Conservation (phyloP, 2,113 vertebrate species). For the Megaceryle torquata region DNA sequence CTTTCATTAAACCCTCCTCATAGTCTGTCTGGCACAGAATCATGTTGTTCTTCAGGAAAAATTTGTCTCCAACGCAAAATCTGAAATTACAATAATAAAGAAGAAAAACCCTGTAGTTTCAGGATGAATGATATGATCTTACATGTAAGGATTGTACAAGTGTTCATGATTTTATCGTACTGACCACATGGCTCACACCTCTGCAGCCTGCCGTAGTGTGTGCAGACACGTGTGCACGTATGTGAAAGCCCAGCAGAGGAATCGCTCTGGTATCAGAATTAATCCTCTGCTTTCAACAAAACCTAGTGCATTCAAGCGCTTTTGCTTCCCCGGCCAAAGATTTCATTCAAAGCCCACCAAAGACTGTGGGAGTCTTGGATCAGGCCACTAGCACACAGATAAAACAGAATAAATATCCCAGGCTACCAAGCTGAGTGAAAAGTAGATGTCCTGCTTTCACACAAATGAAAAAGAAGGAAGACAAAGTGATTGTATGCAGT, state of each 20-base stretch:
- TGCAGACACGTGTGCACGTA: fast-evolving
- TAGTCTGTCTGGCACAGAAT: slow-evolving; percentile 99
- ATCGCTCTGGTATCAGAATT: not conserved
- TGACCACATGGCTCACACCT: not conserved
- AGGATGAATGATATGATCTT: not conserved
- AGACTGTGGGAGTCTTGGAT: not conserved
- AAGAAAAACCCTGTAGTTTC: not conserved
- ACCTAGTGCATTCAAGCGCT: not conserved
- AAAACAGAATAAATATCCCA: not conserved
- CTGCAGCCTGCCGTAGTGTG: not conserved
- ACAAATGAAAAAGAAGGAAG: not conserved
- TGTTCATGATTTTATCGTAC: fast-evolving
- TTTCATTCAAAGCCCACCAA: not conserved
- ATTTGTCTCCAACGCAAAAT: slow-evolving; percentile 99
- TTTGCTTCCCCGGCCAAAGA: not conserved
- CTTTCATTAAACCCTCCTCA: slow-evolving; percentile 98
- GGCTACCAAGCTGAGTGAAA: not conserved
- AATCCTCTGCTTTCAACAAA: not conserved
- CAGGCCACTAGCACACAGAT: not conserved
- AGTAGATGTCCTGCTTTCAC: not conserved
- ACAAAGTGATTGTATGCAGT: not conserved
- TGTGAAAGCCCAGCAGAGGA: not conserved
- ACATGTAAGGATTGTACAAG: not conserved
- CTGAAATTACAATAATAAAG: slow-evolving; percentile 73
- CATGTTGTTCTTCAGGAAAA: slow-evolving; percentile 99